A percentile compares a stretch with the other conserved stretches of the same genome.
These are phyloP conservation scores for Artibeus jamaicensis DNA, from an alignment of 2,797 vertebrate genomes.

Conservation along the genomic window DNA sequence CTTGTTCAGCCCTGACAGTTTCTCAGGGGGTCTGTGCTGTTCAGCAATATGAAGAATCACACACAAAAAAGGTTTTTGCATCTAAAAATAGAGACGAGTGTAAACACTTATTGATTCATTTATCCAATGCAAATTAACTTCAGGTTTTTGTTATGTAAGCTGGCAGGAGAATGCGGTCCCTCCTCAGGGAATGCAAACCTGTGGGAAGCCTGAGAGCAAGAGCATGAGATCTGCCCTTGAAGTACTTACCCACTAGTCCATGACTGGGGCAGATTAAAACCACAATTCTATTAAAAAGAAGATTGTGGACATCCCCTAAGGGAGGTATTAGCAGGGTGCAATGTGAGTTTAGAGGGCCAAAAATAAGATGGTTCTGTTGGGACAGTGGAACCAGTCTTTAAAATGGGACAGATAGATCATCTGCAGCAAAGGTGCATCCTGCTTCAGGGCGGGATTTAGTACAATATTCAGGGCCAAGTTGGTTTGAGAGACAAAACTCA, in stretches of 20 bases:
- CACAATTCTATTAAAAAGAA: neutral
- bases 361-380: neutral
- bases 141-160: neutral
- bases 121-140: neutral
- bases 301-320: neutral
- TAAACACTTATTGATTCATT: neutral
- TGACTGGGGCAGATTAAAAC: neutral
- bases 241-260: neutral
- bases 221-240: neutral
- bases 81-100: neutral
- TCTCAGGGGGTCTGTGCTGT: neutral
- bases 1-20: neutral
- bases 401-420: neutral
- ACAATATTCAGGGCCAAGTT: neutral
- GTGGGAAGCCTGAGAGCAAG: neutral
- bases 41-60: neutral
- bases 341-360: neutral
- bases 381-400: neutral
- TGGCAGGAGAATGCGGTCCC: neutral
- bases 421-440: neutral
- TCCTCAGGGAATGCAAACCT: neutral
- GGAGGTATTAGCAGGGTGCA: neutral
- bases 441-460: neutral
- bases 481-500: conserved; percentile 25
- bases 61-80: neutral